Evolutionary conservation across 1,140 invertebrate genomes (phyloP).

Genomic region (Dryas iulia): DNA sequence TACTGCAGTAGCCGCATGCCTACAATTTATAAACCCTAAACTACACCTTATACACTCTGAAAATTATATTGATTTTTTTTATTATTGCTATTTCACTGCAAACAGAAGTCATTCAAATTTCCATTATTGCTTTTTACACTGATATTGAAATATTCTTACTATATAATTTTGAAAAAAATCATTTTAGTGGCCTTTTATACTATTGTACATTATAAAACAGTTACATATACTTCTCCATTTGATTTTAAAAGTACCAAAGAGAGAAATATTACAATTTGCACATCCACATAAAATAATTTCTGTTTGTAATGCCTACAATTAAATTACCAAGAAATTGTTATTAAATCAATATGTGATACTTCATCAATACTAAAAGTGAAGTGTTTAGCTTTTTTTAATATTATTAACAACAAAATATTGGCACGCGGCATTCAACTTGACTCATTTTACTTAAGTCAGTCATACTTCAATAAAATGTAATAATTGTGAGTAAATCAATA

Average conservation of each 20-base stretch:
- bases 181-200: background rate
- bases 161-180: background rate
- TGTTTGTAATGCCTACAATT: background rate
- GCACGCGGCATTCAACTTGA: slow-evolving; percentile 50
- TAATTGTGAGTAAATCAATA: slow-evolving; percentile 59
- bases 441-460: slow-evolving; percentile 59
- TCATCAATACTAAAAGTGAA: background rate
- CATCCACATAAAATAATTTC: no score
- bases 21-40: background rate
- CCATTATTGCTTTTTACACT: slow-evolving; percentile 11
- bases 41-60: background rate
- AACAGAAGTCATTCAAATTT: background rate
- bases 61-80: background rate
- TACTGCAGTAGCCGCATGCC: background rate
- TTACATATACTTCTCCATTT: background rate
- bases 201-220: background rate
- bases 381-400: background rate
- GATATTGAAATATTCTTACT: background rate
- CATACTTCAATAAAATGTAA: slow-evolving; percentile 53
- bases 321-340: no score
- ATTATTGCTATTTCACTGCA: slow-evolving; percentile 15
- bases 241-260: no score
- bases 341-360: background rate
- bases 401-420: slow-evolving; percentile 32
- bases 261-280: no score